Conservation (phyloP, 2,797 vertebrate species). For the Mus caroli region DNA sequence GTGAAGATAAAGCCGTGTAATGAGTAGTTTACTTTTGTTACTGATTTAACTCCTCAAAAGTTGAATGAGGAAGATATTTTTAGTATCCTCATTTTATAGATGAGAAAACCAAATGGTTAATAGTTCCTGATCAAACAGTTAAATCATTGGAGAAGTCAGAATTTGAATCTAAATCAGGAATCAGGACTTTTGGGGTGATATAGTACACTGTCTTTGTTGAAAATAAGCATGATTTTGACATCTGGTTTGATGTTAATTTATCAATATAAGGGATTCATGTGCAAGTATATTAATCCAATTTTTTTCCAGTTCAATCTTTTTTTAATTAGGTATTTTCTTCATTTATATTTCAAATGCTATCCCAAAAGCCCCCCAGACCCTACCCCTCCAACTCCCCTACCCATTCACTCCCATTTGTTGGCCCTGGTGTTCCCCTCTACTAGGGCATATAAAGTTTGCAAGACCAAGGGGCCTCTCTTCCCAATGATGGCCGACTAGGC, state of each 20-base stretch:
- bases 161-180: constrained; percentile 46
- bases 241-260: not conserved
- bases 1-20: not conserved
- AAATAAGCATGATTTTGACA: not conserved
- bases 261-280: not conserved
- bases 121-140: constrained; percentile 23
- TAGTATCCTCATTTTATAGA: constrained; percentile 63
- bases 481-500: too few species aligned
- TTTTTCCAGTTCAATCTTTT: too few species aligned
- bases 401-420: too few species aligned
- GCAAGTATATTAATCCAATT: not conserved
- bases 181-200: not conserved
- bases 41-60: not conserved
- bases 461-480: too few species aligned
- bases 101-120: constrained; percentile 64
- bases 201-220: not conserved
- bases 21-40: not conserved
- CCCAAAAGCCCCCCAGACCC: too few species aligned
- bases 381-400: too few species aligned
- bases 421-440: too few species aligned
- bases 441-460: too few species aligned
- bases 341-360: too few species aligned
- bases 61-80: not conserved
- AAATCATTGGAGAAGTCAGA: not conserved
- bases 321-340: too few species aligned